Percentiles rank a stretch among this genome's conserved stretches.
Evolutionary conservation across 1,140 invertebrate species (phyloP).

Genomic region (Sminthurides bifidus): DNA sequence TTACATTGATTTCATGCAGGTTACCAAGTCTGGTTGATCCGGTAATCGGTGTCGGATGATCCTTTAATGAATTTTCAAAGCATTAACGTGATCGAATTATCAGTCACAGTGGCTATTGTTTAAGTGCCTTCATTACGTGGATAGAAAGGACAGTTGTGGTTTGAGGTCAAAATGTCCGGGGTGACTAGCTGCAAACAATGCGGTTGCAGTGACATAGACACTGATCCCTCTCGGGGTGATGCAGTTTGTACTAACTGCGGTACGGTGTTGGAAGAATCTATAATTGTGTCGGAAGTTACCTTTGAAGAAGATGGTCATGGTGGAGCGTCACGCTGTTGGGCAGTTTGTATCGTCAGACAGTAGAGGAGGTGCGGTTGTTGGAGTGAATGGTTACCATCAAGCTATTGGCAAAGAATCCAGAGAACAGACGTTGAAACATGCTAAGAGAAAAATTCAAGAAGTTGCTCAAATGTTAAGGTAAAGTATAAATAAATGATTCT

Average conservation of each 20-base stretch:
- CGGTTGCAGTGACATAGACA: conserved; percentile 86
- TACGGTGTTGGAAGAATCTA: conserved; percentile 84
- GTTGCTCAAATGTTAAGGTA: conserved; percentile 61
- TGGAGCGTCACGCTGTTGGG: conserved; percentile 70
- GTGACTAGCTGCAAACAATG: conserved; percentile 64
- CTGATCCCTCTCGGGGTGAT: conserved; percentile 81
- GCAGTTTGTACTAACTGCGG: conserved; percentile 94
- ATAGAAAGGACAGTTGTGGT: no score
- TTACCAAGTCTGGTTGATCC: no score
- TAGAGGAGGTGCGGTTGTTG: conserved; percentile 58
- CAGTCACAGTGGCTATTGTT: no score
- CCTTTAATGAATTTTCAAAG: no score
- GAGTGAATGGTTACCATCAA: conserved; percentile 63
- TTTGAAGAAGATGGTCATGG: conserved; percentile 88
- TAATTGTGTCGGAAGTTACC: conserved; percentile 91
- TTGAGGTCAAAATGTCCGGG: conserved; percentile 27
- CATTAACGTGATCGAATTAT: no score
- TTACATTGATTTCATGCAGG: no score
- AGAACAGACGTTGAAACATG: conserved; percentile 77
- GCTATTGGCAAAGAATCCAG: conserved; percentile 74
- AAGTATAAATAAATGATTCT: background rate
- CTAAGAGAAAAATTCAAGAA: conserved; percentile 64
- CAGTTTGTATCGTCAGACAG: conserved; percentile 85
- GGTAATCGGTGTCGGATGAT: no score
- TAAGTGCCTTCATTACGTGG: no score